Conservation (phyloP, 2,113 vertebrate species). For the Mionectes macconnelli region DNA sequence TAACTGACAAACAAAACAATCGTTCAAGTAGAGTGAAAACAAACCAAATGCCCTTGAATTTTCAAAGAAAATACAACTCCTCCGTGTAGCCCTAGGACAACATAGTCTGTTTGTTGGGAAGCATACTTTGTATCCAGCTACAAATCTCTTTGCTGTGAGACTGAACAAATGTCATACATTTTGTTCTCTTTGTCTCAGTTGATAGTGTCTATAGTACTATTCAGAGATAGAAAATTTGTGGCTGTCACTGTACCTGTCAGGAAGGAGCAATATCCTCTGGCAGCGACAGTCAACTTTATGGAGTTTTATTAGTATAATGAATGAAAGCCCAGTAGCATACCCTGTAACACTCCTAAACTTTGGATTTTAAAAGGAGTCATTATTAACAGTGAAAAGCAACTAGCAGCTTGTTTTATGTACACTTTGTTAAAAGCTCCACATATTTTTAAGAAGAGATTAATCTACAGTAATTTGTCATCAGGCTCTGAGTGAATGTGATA, state of each 20-base stretch:
- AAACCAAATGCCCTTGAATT: constrained; percentile 75
- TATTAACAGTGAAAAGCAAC: constrained; percentile 79
- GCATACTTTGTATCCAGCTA: constrained; percentile 76
- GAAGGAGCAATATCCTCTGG: constrained; percentile 70
- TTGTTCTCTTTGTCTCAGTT: constrained; percentile 75
- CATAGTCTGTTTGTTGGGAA: constrained; percentile 83
- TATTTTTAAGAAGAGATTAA: constrained; percentile 37
- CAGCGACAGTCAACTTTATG: constrained; percentile 72
- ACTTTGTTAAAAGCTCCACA: constrained; percentile 42
- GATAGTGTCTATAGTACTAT: constrained; percentile 77
- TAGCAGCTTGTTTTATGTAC: constrained; percentile 25
- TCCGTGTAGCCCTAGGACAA: constrained; percentile 81
- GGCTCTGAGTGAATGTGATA: neutral
- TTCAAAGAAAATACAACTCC: constrained; percentile 75
- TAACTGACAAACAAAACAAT: constrained; percentile 36
- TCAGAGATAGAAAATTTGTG: constrained; percentile 70
- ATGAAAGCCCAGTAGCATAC: constrained; percentile 80
- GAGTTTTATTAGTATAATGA: constrained; percentile 84
- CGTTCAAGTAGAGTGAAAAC: constrained; percentile 65
- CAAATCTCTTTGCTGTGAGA: constrained; percentile 81
- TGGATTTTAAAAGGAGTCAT: constrained; percentile 77
- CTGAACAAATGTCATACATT: constrained; percentile 80
- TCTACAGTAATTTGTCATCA: constrained; percentile 39
- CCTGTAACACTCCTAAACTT: constrained; percentile 76
- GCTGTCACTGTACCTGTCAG: constrained; percentile 74